phyloP scores from a whole-genome alignment of 2,113 vertebrate genomes.

The Catharus fuscescens region DNA sequence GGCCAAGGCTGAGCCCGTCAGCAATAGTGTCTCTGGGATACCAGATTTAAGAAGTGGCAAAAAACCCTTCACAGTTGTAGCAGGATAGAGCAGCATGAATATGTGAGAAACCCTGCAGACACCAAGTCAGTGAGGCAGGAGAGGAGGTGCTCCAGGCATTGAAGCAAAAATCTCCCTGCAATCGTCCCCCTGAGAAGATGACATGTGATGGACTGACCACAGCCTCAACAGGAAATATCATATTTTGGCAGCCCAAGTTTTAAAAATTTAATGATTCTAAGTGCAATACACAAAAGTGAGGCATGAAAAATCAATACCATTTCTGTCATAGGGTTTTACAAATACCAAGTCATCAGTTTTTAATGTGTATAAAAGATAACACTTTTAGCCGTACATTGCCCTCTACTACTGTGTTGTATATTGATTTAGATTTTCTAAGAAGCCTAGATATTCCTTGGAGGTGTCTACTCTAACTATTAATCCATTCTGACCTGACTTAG shows the following conservation, averaged over 20 bases:
- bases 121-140: not conserved
- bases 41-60: not conserved
- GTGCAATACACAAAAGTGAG: not conserved
- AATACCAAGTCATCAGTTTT: not conserved
- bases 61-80: accelerated
- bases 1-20: not conserved
- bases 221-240: not conserved
- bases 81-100: not conserved
- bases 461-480: not conserved
- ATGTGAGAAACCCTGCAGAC: not conserved
- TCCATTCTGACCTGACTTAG: not conserved
- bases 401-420: not conserved
- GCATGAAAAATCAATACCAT: not conserved
- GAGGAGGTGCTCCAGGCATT: not conserved
- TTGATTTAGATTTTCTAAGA: not conserved
- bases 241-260: not conserved
- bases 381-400: not conserved
- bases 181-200: not conserved
- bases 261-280: not conserved
- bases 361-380: not conserved
- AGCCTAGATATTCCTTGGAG: not conserved
- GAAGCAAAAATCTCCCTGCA: not conserved
- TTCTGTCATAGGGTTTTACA: not conserved
- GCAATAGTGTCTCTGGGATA: not conserved
- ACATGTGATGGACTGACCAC: not conserved